A percentile compares a stretch with the other conserved stretches of the same genome.
phyloP scores from a whole-genome alignment of 2,797 vertebrate genomes.

The Ambastaia sidthimunki region DNA sequence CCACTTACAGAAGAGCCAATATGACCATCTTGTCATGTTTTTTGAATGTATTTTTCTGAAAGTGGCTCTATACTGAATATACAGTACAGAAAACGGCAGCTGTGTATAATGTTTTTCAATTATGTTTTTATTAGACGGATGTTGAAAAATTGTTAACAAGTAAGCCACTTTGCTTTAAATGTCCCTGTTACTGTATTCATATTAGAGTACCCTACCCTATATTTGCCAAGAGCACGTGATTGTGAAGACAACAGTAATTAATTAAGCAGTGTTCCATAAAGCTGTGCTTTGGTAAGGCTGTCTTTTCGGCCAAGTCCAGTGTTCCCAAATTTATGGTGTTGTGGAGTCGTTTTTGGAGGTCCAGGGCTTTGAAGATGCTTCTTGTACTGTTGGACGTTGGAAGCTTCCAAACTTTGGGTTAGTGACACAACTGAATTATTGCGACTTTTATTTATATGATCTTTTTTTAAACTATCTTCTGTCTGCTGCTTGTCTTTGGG shows the following conservation, averaged over 20 bases:
- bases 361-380: slow-evolving; percentile 73
- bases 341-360: slow-evolving; percentile 82
- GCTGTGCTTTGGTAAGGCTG: slow-evolving; percentile 96
- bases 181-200: too few species aligned
- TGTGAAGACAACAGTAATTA: slow-evolving; percentile 66
- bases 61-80: too few species aligned
- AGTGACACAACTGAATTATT: slow-evolving; percentile 89
- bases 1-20: too few species aligned
- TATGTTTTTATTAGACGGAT: too few species aligned
- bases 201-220: too few species aligned
- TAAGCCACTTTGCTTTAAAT: too few species aligned
- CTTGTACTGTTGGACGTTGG: slow-evolving; percentile 86
- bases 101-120: too few species aligned
- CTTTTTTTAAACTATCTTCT: slow-evolving; percentile 74
- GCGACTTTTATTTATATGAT: slow-evolving; percentile 81
- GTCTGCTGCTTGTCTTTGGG: slow-evolving; percentile 81
- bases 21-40: too few species aligned
- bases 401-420: slow-evolving; percentile 86
- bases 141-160: too few species aligned
- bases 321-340: slow-evolving; percentile 89
- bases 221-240: slow-evolving; percentile 40
- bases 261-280: slow-evolving; percentile 96
- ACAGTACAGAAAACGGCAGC: too few species aligned
- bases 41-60: too few species aligned
- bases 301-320: slow-evolving; percentile 93